Evolutionary conservation across 1,140 invertebrate species (phyloP).

Genomic region (Atta cephalotes): DNA sequence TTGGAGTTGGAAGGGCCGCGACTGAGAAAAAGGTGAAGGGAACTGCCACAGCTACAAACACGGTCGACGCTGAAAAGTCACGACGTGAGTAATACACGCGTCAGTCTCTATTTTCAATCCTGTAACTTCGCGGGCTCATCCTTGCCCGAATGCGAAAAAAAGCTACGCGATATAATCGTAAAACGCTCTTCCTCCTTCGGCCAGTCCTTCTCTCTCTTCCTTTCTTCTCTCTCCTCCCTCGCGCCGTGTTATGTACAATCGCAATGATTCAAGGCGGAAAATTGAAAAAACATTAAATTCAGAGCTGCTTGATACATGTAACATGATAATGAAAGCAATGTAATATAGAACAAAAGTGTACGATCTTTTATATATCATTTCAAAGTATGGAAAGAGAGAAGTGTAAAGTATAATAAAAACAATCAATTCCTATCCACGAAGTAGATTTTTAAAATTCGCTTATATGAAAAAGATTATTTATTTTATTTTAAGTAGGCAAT

Average conservation of each 20-base stretch:
- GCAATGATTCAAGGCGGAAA: constrained; percentile 33
- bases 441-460: background rate
- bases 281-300: constrained; percentile 16
- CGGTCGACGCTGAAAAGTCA: constrained; percentile 49
- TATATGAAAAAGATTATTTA: background rate
- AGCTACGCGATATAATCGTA: constrained; percentile 38
- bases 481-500: background rate
- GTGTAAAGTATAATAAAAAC: background rate
- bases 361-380: background rate
- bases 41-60: constrained; percentile 20
- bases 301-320: background rate
- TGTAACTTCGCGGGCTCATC: constrained; percentile 43
- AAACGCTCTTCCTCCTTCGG: constrained; percentile 13
- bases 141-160: constrained; percentile 36
- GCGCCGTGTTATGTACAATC: background rate
- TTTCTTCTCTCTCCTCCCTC: background rate
- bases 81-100: constrained; percentile 47
- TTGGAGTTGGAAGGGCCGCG: constrained; percentile 18
- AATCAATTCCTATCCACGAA: background rate
- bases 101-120: constrained; percentile 58
- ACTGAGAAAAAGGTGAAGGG: constrained; percentile 37
- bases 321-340: background rate
- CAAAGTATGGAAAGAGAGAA: background rate
- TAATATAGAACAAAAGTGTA: background rate
- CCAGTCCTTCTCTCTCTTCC: background rate